A percentile compares a stretch with the other conserved stretches of the same genome.
phyloP scores from a whole-genome alignment of 2,797 vertebrate species.

The Sebastes glaucus region DNA sequence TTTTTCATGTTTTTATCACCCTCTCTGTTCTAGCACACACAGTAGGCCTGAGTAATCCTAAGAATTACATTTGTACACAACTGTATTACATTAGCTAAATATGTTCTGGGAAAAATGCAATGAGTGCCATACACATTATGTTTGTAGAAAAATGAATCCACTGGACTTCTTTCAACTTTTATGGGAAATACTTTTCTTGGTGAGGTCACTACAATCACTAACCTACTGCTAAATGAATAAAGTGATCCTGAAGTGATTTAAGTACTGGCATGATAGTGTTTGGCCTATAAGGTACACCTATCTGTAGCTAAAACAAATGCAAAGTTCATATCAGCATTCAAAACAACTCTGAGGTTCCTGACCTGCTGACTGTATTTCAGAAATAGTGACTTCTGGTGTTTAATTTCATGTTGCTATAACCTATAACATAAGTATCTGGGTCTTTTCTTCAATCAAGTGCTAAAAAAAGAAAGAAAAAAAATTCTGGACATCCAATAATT shows the following conservation, averaged over 20 bases:
- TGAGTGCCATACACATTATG: neutral
- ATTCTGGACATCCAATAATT: neutral
- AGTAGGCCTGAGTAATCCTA: neutral
- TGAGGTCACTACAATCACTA: too few relatives aligned
- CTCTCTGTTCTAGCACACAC: neutral
- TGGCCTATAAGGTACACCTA: neutral
- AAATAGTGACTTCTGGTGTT: too few relatives aligned
- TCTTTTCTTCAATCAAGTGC: neutral
- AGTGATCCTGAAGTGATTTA: neutral
- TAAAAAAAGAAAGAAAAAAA: neutral
- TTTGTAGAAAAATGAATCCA: neutral
- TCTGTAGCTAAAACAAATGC: neutral
- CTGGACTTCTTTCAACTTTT: neutral
- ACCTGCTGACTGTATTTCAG: neutral
- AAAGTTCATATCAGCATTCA: neutral
- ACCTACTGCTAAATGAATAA: neutral
- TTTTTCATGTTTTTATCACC: constrained; percentile 16
- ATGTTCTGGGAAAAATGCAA: neutral
- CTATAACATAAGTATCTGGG: neutral
- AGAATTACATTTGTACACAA: neutral
- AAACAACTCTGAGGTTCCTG: neutral
- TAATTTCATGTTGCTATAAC: neutral
- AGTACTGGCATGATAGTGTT: neutral
- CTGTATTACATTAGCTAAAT: neutral
- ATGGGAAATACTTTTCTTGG: too few relatives aligned